These are phyloP conservation scores for Sparus aurata DNA, from an alignment of 2,797 vertebrate genomes.

Conservation along the genomic window DNA sequence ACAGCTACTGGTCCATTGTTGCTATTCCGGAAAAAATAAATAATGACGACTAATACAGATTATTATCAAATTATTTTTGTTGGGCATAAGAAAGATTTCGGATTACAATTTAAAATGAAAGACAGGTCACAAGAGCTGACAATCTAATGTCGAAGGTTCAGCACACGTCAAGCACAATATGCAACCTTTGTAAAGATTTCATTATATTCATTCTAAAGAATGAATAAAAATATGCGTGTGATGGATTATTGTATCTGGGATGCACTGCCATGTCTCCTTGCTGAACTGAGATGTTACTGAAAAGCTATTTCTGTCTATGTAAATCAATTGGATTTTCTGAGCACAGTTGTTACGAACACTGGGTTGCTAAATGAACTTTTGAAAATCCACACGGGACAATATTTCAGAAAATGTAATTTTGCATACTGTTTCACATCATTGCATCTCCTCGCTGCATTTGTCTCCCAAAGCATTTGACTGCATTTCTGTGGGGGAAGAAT, in stretches of 20 bases:
- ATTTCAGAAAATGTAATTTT: constrained; percentile 89
- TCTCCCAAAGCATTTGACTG: constrained; percentile 85
- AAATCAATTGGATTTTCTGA: constrained; percentile 74
- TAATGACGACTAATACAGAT: constrained; percentile 24
- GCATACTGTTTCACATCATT: constrained; percentile 88
- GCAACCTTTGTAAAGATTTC: constrained; percentile 1
- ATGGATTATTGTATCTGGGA: constrained; percentile 54
- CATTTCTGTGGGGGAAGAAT: constrained; percentile 87
- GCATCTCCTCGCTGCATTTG: constrained; percentile 86
- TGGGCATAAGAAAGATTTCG: neutral
- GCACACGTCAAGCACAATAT: constrained; percentile 6
- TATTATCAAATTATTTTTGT: constrained; percentile 7
- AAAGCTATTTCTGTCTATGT: constrained; percentile 68
- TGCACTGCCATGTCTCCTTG: constrained; percentile 44
- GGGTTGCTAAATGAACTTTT: constrained; percentile 87
- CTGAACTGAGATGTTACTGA: constrained; percentile 62
- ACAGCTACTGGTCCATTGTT: constrained; percentile 65
- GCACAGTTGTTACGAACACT: constrained; percentile 81
- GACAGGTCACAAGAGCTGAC: neutral
- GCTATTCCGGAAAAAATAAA: constrained; percentile 45
- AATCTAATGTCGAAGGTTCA: constrained; percentile 14
- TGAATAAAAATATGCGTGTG: constrained; percentile 32
- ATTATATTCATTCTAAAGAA: constrained; percentile 18
- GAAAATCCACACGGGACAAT: constrained; percentile 85
- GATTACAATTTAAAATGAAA: constrained; percentile 3